Conservation (phyloP, 2,113 vertebrate genomes). For the Eurystomus gularis region DNA sequence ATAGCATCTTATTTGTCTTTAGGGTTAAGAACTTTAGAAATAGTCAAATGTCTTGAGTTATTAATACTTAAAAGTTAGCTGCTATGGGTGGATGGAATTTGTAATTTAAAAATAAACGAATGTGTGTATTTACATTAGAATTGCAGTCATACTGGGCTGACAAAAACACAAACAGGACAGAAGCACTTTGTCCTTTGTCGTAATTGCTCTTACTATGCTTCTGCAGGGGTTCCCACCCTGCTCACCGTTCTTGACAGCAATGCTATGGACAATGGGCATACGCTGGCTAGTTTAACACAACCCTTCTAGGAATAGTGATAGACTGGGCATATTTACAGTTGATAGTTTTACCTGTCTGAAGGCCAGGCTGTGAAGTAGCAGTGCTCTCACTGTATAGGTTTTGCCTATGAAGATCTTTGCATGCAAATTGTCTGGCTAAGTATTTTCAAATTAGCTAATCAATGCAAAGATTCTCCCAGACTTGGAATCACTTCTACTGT, state of each 20-base stretch:
- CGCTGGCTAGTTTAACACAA: background rate
- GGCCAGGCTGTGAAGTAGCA: background rate
- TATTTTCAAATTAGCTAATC: background rate
- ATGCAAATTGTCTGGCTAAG: background rate
- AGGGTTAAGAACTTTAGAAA: background rate
- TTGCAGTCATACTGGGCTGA: background rate
- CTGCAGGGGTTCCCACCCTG: background rate
- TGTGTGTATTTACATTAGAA: background rate
- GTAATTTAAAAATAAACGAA: background rate
- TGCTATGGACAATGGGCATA: background rate
- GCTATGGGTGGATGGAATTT: background rate
- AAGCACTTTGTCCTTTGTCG: background rate
- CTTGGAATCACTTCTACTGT: background rate
- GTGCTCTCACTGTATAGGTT: background rate
- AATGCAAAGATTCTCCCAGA: background rate
- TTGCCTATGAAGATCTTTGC: background rate
- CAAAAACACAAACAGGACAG: background rate
- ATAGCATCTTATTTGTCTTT: background rate
- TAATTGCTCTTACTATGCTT: background rate
- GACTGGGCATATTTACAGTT: background rate
- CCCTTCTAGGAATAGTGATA: background rate
- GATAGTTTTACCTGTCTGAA: background rate
- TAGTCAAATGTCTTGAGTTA: background rate
- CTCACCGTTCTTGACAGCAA: background rate
- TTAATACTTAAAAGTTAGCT: background rate